Conservation (phyloP, 2,797 vertebrate genomes). For the Aotus griseimembra region DNA sequence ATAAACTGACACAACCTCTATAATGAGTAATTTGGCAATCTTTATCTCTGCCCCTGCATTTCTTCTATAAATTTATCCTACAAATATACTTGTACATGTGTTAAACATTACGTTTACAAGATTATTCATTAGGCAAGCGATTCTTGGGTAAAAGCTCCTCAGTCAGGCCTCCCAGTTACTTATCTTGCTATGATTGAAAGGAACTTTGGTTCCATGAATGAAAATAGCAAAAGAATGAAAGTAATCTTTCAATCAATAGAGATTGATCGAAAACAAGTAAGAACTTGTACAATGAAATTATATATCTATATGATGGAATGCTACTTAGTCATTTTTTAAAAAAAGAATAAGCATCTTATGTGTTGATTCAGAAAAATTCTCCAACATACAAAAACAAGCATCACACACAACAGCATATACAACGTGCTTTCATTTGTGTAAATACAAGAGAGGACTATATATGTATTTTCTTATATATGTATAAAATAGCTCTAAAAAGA, state of each 20-base stretch:
- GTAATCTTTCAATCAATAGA: neutral
- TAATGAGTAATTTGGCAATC: constrained; percentile 17
- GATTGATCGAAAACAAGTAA: constrained; percentile 10
- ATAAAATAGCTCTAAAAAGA: neutral
- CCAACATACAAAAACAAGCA: neutral
- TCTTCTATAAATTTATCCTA: neutral
- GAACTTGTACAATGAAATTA: neutral
- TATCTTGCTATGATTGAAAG: neutral
- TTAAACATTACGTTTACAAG: neutral
- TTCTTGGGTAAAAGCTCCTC: neutral
- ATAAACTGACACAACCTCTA: neutral
- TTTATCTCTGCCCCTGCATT: neutral
- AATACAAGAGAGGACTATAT: neutral
- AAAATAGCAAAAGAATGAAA: constrained; percentile 38
- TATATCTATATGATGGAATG: neutral
- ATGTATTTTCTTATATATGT: neutral
- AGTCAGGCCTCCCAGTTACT: neutral
- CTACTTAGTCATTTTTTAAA: neutral
- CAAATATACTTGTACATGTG: neutral
- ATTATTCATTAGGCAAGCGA: neutral
- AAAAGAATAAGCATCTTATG: neutral
- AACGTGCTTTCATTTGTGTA: neutral
- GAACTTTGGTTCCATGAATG: constrained; percentile 30
- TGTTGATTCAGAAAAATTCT: constrained; percentile 52
- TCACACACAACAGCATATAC: neutral